Conservation (phyloP, 2,888 invertebrate species). For the Sipunculus nudus region DNA sequence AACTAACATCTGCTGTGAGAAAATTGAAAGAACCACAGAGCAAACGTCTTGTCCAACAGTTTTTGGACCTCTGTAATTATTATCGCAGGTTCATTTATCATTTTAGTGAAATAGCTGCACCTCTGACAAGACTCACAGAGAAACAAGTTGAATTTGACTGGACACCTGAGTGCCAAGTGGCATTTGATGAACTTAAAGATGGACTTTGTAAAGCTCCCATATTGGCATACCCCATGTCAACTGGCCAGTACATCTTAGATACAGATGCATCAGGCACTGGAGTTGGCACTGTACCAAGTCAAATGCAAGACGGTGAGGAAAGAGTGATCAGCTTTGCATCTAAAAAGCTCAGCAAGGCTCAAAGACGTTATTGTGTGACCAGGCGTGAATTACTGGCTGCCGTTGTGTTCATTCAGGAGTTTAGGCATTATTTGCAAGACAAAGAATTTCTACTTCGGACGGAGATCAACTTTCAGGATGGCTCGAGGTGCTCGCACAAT, state of each 20-base stretch:
- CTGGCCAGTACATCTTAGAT: background rate
- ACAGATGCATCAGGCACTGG: background rate
- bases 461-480: background rate
- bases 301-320: background rate
- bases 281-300: conserved; percentile 22
- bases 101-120: background rate
- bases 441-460: background rate
- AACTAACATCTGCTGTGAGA: too few species aligned
- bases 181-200: background rate
- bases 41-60: background rate
- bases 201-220: conserved; percentile 18
- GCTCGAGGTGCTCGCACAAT: background rate
- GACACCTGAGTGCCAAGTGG: background rate
- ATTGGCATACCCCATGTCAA: background rate
- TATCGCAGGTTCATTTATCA: background rate
- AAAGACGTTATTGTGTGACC: background rate
- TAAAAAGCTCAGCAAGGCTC: background rate
- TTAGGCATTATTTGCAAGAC: background rate
- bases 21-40: conserved; percentile 5
- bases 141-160: background rate
- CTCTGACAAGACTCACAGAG: background rate
- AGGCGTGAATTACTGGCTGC: background rate
- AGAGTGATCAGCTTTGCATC: background rate
- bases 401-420: background rate
- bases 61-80: conserved; percentile 4